Conservation (phyloP, 2,113 vertebrate species). For the Chlorocebus sabaeus region DNA sequence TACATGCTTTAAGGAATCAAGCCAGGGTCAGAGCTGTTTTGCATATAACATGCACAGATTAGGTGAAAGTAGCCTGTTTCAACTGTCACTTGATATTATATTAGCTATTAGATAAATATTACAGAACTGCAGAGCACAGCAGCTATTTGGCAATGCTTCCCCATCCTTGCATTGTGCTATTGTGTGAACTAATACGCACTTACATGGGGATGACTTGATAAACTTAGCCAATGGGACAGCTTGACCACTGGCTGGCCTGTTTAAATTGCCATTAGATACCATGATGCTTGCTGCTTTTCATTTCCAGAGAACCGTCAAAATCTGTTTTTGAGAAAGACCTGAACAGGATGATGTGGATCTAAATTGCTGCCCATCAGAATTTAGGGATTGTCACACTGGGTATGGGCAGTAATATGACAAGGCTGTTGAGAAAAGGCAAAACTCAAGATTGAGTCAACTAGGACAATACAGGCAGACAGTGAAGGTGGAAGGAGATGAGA, state of each 20-base stretch:
- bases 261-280: background rate
- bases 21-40: constrained; percentile 78
- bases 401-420: background rate
- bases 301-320: background rate
- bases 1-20: constrained; percentile 79
- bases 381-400: background rate
- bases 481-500: background rate
- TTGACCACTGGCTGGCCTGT: background rate
- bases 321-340: background rate
- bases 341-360: background rate
- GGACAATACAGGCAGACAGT: background rate
- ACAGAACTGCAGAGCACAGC: constrained; percentile 57
- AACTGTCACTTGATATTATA: constrained; percentile 80
- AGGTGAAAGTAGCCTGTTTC: constrained; percentile 77
- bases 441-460: background rate
- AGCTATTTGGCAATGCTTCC: constrained; percentile 63
- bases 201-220: background rate
- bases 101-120: constrained; percentile 71
- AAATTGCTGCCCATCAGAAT: background rate
- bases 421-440: background rate
- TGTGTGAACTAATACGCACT: background rate
- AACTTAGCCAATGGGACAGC: background rate
- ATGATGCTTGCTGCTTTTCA: background rate
- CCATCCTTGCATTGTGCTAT: constrained; percentile 13
- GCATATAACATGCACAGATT: constrained; percentile 75